Conservation (phyloP, 2,113 vertebrate genomes). For the Phaethon lepturus region DNA sequence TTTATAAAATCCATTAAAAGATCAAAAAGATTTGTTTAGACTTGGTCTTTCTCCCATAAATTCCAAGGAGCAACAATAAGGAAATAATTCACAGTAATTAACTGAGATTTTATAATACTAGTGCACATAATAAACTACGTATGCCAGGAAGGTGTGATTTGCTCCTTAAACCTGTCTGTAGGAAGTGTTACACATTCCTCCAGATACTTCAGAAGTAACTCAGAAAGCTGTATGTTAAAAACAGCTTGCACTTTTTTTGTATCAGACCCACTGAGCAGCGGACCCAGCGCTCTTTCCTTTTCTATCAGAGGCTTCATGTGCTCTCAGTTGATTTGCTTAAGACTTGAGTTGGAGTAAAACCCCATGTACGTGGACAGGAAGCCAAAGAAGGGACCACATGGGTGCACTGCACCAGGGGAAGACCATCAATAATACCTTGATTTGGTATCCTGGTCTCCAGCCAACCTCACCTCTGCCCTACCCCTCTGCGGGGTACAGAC, state of each 20-base stretch:
- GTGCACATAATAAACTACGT: neutral
- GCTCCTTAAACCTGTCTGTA: neutral
- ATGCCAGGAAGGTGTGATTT: neutral
- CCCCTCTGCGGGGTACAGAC: neutral
- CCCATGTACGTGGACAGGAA: neutral
- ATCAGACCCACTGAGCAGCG: neutral
- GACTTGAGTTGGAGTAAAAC: neutral
- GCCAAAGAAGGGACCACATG: too few relatives aligned
- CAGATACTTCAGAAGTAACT: neutral
- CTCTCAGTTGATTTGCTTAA: neutral
- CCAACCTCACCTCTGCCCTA: neutral
- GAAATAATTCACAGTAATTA: conserved; percentile 25
- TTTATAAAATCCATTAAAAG: neutral
- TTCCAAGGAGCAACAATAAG: neutral
- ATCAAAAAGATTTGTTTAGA: conserved; percentile 20
- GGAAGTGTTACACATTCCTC: neutral
- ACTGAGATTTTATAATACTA: neutral
- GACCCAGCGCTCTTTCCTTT: neutral
- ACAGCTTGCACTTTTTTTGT: neutral
- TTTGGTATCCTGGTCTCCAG: neutral
- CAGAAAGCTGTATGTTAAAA: neutral
- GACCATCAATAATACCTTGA: neutral
- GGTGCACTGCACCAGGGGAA: neutral
- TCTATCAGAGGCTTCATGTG: neutral
- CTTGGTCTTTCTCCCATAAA: neutral